Percentiles rank a stretch among this genome's conserved stretches.
These are phyloP conservation scores for Enteromius anoplus DNA, from an alignment of 2,797 vertebrate genomes.

Conservation along the genomic window DNA sequence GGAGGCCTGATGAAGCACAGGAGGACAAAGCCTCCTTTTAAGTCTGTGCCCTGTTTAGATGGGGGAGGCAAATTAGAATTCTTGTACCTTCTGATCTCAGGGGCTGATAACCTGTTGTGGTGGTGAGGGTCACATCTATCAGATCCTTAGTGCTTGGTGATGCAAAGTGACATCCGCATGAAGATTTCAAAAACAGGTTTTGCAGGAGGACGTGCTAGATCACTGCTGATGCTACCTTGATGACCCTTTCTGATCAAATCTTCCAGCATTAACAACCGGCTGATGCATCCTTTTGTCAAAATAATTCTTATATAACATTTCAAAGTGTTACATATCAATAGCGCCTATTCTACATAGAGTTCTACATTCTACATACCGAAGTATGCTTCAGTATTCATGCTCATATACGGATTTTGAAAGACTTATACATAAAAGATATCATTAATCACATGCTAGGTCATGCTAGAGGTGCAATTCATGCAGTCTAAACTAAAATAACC, in stretches of 20 bases:
- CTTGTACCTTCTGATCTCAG: constrained; percentile 68
- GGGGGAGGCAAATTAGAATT: constrained; percentile 61
- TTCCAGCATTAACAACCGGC: background rate
- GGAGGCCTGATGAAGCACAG: constrained; percentile 55
- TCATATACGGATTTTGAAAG: background rate
- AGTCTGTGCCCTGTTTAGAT: constrained; percentile 25
- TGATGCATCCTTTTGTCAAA: background rate
- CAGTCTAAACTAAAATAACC: background rate
- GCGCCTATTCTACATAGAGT: background rate
- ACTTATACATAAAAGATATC: background rate
- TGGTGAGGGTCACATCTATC: constrained; percentile 47
- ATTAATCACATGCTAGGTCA: background rate
- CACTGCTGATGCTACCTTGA: background rate
- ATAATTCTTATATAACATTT: background rate
- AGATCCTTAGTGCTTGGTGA: background rate
- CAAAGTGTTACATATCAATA: background rate
- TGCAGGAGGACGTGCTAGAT: background rate
- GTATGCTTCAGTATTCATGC: background rate
- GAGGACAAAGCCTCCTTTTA: constrained; percentile 70
- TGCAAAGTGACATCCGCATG: constrained; percentile 1
- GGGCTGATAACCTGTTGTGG: constrained; percentile 64
- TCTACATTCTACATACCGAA: too few species aligned
- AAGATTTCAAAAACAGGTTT: background rate
- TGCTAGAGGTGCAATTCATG: background rate
- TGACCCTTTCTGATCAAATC: background rate